Evolutionary conservation across 2,888 invertebrate species (phyloP).

Genomic region (Carcina quercana): DNA sequence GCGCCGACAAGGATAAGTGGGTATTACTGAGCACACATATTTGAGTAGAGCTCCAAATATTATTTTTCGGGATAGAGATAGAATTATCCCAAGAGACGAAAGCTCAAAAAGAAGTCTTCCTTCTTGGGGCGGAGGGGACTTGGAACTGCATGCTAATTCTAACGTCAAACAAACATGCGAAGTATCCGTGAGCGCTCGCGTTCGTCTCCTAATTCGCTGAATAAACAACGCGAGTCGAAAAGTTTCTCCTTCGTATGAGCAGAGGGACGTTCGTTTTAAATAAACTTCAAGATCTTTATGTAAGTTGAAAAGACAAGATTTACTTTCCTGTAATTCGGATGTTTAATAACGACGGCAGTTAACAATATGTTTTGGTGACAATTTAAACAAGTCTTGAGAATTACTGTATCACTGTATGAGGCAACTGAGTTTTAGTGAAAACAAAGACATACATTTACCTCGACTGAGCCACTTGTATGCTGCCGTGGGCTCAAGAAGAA

Average conservation of each 20-base stretch:
- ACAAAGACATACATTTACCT: constrained; percentile 73
- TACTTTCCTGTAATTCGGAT: constrained; percentile 8
- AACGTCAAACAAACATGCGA: constrained; percentile 46
- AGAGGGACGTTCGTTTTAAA: constrained; percentile 40
- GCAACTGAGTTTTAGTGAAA: background rate
- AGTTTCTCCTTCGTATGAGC: constrained; percentile 24
- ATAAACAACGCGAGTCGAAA: constrained; percentile 18
- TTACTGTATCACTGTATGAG: background rate
- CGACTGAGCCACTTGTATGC: constrained; percentile 89
- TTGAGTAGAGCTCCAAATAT: too few species aligned
- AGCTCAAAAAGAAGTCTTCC: constrained; percentile 6
- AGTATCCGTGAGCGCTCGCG: constrained; percentile 30
- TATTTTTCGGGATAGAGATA: background rate
- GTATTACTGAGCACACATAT: too few species aligned
- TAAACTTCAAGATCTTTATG: constrained; percentile 57
- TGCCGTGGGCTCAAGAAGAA: constrained; percentile 97
- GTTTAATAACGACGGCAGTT: constrained; percentile 11
- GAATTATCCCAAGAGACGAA: background rate
- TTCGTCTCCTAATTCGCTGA: constrained; percentile 48
- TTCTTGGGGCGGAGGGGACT: too few species aligned
- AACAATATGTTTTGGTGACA: too few species aligned
- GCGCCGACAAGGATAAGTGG: too few species aligned
- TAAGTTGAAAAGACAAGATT: constrained; percentile 40
- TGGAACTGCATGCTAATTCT: constrained; percentile 43
- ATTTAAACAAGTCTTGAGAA: too few species aligned